These are phyloP conservation scores for Apeltes quadracus DNA, from an alignment of 2,113 vertebrate species.

Conservation along the genomic window DNA sequence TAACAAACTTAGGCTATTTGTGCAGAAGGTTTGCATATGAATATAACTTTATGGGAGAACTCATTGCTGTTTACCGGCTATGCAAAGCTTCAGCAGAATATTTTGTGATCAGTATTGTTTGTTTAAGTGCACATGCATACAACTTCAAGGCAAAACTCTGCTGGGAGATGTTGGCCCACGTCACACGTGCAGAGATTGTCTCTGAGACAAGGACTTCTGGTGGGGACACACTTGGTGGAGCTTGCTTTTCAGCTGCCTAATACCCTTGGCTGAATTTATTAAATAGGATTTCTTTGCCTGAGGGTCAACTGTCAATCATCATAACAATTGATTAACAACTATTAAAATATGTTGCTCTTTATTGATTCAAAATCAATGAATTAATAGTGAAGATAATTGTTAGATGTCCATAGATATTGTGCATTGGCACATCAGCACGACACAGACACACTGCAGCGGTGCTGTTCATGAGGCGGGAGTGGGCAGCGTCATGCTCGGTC, in stretches of 20 bases:
- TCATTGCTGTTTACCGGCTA: not conserved
- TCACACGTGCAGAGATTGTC: conserved; percentile 40
- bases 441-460: not conserved
- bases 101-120: not conserved
- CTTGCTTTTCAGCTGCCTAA: too few relatives aligned
- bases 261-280: conserved; percentile 3
- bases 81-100: not conserved
- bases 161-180: conserved; percentile 10
- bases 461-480: conserved; percentile 39
- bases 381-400: not conserved
- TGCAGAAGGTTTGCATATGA: not conserved
- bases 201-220: conserved; percentile 21
- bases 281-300: conserved; percentile 7
- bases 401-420: not conserved
- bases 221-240: not conserved
- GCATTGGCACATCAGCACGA: conserved; percentile 13
- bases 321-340: not conserved
- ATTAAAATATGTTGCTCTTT: conserved; percentile 1
- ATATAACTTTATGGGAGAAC: not conserved
- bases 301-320: not conserved
- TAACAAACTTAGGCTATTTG: not conserved
- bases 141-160: conserved; percentile 14
- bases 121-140: conserved; percentile 16
- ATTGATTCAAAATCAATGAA: not conserved
- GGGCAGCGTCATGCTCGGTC: conserved; percentile 41